Base-by-base conservation (phyloP, 2,888 invertebrate species). In the Plemyria rubiginata region DNA sequence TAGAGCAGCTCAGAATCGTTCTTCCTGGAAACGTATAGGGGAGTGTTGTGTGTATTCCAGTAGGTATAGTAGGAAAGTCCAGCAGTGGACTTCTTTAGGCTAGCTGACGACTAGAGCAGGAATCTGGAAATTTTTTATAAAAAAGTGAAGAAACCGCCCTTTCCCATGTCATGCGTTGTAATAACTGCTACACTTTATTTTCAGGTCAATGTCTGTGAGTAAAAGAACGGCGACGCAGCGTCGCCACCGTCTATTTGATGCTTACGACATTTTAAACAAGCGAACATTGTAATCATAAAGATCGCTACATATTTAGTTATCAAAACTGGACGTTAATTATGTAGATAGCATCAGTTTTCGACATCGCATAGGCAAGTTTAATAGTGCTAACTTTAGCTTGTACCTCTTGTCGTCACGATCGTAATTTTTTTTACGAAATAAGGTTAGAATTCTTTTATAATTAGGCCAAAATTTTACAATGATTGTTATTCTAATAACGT, bases 141-240 rank as follows among this genome's bases (percentile, higher is more conserved):
- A 32, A 22, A 41, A 38, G 36, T 57, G 53, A 50, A 66, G 67
- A 57, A 67, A 48, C 65, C 58, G 65, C 50, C 22, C 54, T 36
- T 13, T 54, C 45, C 22, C 66, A 60, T 58, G 60, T 41, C 53
- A 67, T 43, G 57, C 63, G 62, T 66, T 76, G 81, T 78, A 80
- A 82, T 50, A 50, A 50, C 15, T 22, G 22, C 22, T 15, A 29
- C 78, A 84, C 77, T 82, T 81, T 79, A 75, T 81, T 85, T 85
- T 80, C 76, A 82, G 86, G 85, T 86, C 86, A 86, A 86, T 85
- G 86, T 81, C 82, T 81, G 73, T 65, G 68, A 22, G 11, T 32
- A 50, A 32, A 75, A 77, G 73, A 73, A 74, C 64, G 68, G 62
- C 67, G 69, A 40, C 67, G 62, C 51, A 70, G 64, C 72, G 72